Conservation (phyloP, 2,113 vertebrate species). For the Mionectes macconnelli region DNA sequence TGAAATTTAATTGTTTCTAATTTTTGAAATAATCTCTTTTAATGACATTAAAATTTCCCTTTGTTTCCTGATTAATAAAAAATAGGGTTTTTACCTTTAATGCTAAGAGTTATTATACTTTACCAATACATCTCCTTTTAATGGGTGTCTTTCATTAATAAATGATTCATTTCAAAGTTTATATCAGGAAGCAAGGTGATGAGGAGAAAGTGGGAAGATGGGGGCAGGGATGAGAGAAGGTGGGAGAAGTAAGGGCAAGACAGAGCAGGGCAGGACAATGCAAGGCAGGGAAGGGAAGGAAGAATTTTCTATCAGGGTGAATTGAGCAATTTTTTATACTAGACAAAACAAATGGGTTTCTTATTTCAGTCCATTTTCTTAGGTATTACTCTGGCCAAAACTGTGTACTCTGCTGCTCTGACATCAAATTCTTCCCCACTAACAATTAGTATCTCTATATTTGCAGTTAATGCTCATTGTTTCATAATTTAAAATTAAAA, state of each 20-base stretch:
- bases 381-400: neutral
- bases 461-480: neutral
- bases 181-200: neutral
- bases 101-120: neutral
- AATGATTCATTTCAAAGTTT: neutral
- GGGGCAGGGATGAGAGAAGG: neutral
- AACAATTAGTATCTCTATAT: neutral
- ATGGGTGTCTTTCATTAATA: neutral
- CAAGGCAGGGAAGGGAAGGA: neutral
- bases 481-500: neutral
- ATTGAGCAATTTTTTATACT: neutral
- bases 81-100: neutral
- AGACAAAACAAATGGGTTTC: neutral
- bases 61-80: neutral
- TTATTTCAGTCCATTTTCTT: neutral
- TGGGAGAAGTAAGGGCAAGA: neutral
- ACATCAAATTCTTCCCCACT: neutral
- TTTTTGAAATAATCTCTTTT: neutral
- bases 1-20: neutral
- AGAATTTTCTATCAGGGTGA: fast-evolving
- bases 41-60: neutral
- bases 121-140: neutral
- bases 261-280: neutral
- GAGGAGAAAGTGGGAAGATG: neutral
- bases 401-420: neutral